Evolutionary conservation across 2,888 invertebrate species (phyloP).

Genomic region (Linnaemya vulpina): DNA sequence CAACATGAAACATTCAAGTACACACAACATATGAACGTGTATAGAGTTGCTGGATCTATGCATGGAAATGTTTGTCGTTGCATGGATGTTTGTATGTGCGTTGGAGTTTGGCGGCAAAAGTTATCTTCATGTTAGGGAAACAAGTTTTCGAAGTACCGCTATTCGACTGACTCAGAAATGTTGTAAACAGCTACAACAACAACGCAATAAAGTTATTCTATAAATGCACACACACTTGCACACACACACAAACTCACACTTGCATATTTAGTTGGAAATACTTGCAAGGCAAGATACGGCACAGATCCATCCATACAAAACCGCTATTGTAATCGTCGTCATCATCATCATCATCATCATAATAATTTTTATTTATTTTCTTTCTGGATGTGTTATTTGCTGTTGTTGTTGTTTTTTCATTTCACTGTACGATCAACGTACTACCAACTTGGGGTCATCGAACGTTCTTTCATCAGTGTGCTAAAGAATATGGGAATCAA

Average conservation of each 20-base stretch:
- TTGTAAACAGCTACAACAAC: slow-evolving; percentile 61
- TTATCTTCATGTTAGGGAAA: slow-evolving; percentile 75
- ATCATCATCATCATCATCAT: slow-evolving; percentile 55
- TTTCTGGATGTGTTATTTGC: slow-evolving; percentile 47
- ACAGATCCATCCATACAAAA: slow-evolving; percentile 61
- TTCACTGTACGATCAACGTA: slow-evolving; percentile 69
- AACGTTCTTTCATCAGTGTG: slow-evolving; percentile 80
- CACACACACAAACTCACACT: slow-evolving; percentile 51
- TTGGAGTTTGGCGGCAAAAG: slow-evolving; percentile 72
- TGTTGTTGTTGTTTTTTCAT: slow-evolving; percentile 45
- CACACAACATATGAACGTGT: neutral
- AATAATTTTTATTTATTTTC: slow-evolving; percentile 58
- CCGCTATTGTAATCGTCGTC: slow-evolving; percentile 46
- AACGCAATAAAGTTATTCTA: slow-evolving; percentile 56
- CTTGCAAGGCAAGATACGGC: slow-evolving; percentile 69
- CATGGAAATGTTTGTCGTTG: neutral
- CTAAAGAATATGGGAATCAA: slow-evolving; percentile 81
- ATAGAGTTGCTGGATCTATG: neutral
- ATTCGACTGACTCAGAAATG: slow-evolving; percentile 73
- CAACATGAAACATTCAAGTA: neutral
- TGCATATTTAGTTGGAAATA: too few species aligned
- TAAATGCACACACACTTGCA: slow-evolving; percentile 28
- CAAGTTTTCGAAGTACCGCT: slow-evolving; percentile 75
- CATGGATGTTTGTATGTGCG: slow-evolving; percentile 58
- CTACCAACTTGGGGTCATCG: slow-evolving; percentile 78